Conservation (phyloP, 2,797 vertebrate genomes). For the Myotis planiceps region DNA sequence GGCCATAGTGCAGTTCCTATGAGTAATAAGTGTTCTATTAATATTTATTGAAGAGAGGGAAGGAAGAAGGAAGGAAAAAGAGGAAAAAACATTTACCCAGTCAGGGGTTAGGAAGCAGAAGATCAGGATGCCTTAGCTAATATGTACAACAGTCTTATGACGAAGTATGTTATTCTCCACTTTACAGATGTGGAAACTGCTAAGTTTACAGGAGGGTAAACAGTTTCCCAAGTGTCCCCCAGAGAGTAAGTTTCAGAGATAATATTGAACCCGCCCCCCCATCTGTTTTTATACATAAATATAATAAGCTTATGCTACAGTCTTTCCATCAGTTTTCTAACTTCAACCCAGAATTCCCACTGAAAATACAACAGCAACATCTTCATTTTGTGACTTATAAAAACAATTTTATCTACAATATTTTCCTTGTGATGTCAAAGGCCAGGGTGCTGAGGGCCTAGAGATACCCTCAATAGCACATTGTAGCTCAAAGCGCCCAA, state of each 20-base stretch:
- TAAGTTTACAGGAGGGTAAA: neutral
- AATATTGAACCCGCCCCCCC: neutral
- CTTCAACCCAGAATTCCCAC: neutral
- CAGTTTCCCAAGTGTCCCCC: no score
- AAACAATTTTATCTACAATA: neutral
- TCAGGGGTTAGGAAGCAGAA: neutral
- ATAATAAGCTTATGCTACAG: neutral
- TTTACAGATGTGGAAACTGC: neutral
- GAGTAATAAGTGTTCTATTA: neutral
- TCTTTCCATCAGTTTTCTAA: neutral
- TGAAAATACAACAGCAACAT: neutral
- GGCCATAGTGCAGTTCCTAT: neutral
- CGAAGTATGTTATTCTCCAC: neutral
- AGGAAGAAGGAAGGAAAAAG: neutral
- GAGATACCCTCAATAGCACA: neutral
- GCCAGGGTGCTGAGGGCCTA: neutral
- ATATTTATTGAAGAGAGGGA: neutral
- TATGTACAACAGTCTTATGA: neutral
- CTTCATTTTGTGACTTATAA: neutral
- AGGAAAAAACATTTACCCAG: neutral
- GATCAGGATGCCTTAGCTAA: neutral
- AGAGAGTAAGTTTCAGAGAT: neutral
- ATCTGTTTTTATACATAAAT: neutral
- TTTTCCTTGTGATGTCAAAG: neutral
- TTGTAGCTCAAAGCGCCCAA: neutral